These are phyloP conservation scores for Xyrichtys novacula DNA, from an alignment of 2,797 vertebrate genomes.

Conservation along the genomic window DNA sequence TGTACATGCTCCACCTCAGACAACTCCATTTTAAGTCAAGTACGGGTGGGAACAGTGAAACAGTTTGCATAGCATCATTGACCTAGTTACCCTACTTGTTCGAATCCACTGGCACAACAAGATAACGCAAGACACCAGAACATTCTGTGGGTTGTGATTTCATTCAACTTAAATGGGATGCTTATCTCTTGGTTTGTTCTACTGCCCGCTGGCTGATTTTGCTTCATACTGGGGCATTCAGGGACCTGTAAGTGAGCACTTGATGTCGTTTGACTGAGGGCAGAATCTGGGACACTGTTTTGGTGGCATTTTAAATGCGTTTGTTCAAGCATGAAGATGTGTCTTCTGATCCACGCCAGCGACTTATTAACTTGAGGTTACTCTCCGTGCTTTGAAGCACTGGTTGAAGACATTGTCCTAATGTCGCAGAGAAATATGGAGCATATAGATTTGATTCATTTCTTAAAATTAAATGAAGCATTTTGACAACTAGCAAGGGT, in stretches of 20 bases:
- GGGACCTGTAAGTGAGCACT: constrained; percentile 83
- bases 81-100: constrained; percentile 79
- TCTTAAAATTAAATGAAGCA: constrained; percentile 63
- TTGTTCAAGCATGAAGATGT: constrained; percentile 79
- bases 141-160: constrained; percentile 62
- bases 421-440: constrained; percentile 59
- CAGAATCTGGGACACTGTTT: constrained; percentile 79
- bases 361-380: constrained; percentile 77
- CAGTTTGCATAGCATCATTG: constrained; percentile 75
- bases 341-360: constrained; percentile 78
- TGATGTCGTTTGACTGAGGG: constrained; percentile 81
- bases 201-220: constrained; percentile 74
- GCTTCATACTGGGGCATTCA: constrained; percentile 74
- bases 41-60: constrained; percentile 72
- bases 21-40: constrained; percentile 76
- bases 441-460: constrained; percentile 63
- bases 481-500: constrained; percentile 48
- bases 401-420: constrained; percentile 60
- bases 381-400: constrained; percentile 58
- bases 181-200: constrained; percentile 81
- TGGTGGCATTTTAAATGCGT: constrained; percentile 81
- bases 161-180: constrained; percentile 80
- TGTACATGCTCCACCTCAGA: constrained; percentile 52
- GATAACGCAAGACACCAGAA: constrained; percentile 61
- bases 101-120: constrained; percentile 63